phyloP scores from a whole-genome alignment of 2,888 invertebrate species.

The Folsomia manolachei region DNA sequence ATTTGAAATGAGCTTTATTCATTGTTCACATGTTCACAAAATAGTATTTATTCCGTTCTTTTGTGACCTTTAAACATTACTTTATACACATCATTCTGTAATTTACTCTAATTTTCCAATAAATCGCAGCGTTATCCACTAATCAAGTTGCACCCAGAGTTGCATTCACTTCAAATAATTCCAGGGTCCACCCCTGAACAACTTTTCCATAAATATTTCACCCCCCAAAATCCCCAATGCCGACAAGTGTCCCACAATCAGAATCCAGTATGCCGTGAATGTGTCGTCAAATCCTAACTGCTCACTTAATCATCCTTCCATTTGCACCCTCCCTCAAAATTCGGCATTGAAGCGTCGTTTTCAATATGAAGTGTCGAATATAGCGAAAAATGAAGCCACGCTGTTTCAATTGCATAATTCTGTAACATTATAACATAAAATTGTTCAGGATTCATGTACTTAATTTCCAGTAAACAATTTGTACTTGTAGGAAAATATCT shows the following conservation, averaged over 20 bases:
- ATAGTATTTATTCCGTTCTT: too few relatives aligned
- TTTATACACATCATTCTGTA: too few relatives aligned
- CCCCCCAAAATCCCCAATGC: background rate
- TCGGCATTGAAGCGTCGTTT: background rate
- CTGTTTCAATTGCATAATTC: slow-evolving; percentile 23
- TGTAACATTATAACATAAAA: slow-evolving; percentile 5
- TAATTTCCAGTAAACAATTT: slow-evolving; percentile 4
- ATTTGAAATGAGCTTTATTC: too few relatives aligned
- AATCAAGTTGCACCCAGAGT: too few relatives aligned
- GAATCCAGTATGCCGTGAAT: slow-evolving; percentile 18
- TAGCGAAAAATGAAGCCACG: slow-evolving; percentile 9
- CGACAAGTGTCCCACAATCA: background rate
- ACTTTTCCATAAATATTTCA: background rate
- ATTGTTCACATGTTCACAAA: too few relatives aligned
- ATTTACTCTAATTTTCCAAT: too few relatives aligned
- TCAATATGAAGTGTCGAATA: background rate
- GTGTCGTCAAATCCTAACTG: slow-evolving; percentile 20
- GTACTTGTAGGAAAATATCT: slow-evolving; percentile 18
- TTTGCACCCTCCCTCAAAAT: background rate
- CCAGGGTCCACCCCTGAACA: too few relatives aligned
- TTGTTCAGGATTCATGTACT: background rate
- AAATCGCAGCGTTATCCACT: too few relatives aligned
- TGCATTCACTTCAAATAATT: too few relatives aligned
- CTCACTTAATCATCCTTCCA: background rate
- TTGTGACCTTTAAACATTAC: too few relatives aligned